Conservation (phyloP, 2,888 invertebrate genomes). For the Malacosoma neustria region DNA sequence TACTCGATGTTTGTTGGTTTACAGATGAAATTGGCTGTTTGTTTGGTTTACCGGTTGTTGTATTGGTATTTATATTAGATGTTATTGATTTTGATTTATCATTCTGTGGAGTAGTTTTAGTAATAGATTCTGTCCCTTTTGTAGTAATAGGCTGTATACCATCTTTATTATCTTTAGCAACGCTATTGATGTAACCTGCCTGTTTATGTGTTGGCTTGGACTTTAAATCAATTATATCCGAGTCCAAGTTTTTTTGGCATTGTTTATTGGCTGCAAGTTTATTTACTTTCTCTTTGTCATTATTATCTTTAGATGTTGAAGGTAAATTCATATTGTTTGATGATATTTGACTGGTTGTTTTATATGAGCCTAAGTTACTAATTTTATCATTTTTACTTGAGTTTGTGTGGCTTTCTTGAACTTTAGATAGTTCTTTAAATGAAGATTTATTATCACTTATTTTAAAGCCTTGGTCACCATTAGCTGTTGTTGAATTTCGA, state of each 20-base stretch:
- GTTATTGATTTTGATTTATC: not conserved
- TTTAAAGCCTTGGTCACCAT: too few relatives aligned
- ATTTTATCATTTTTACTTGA: not conserved
- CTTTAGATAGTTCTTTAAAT: not conserved
- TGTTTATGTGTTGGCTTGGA: not conserved
- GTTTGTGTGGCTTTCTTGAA: not conserved
- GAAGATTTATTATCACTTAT: not conserved
- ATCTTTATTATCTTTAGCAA: not conserved
- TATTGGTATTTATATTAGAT: not conserved
- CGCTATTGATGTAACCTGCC: not conserved
- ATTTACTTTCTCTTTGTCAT: not conserved
- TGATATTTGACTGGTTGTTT: not conserved
- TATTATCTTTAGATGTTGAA: not conserved
- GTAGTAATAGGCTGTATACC: not conserved
- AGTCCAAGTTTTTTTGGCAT: not conserved
- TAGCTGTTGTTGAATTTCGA: not conserved
- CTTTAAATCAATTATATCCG: not conserved
- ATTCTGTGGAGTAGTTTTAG: not conserved
- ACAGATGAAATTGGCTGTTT: not conserved
- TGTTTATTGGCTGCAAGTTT: not conserved
- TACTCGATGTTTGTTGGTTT: not conserved
- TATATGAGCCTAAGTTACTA: not conserved
- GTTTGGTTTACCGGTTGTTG: too few relatives aligned
- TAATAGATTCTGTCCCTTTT: not conserved
- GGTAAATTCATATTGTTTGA: not conserved